Percentiles rank a stretch among this genome's conserved stretches.
Evolutionary conservation across 1,140 invertebrate genomes (phyloP).

Genomic region (Drosophila quadrilineata): DNA sequence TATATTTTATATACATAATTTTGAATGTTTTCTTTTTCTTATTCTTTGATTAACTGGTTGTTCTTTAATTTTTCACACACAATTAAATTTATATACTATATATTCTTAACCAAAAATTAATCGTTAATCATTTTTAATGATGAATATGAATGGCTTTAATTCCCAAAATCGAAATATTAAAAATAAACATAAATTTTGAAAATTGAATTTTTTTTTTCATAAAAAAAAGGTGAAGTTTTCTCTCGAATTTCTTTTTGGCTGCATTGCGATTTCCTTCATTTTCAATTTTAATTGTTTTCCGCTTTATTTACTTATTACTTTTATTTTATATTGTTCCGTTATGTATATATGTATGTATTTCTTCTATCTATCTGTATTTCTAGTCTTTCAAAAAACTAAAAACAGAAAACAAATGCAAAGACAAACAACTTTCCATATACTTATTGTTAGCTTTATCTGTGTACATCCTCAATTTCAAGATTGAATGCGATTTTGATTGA

Average conservation of each 20-base stretch:
- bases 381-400: constrained; percentile 11
- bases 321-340: constrained; percentile 27
- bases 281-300: constrained; percentile 44
- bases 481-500: constrained; percentile 9
- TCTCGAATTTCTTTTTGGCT: constrained; percentile 66
- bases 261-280: constrained; percentile 40
- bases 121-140: constrained; percentile 69
- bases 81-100: constrained; percentile 63
- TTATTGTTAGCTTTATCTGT: constrained; percentile 63
- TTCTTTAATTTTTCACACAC: constrained; percentile 52
- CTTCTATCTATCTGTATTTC: constrained; percentile 33
- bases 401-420: constrained; percentile 22
- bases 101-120: constrained; percentile 72
- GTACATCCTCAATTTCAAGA: background rate
- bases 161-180: constrained; percentile 46
- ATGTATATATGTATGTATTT: constrained; percentile 20
- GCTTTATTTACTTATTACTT: constrained; percentile 38
- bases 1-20: constrained; percentile 55
- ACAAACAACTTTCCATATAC: constrained; percentile 41
- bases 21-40: constrained; percentile 71
- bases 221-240: constrained; percentile 81
- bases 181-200: constrained; percentile 28
- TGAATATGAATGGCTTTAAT: constrained; percentile 71
- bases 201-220: too few species aligned
- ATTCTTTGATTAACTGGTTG: constrained; percentile 65